Percentiles rank a stretch among this genome's conserved stretches.
Evolutionary conservation across 1,140 invertebrate species (phyloP).

Genomic region (Drosophila watanabei): DNA sequence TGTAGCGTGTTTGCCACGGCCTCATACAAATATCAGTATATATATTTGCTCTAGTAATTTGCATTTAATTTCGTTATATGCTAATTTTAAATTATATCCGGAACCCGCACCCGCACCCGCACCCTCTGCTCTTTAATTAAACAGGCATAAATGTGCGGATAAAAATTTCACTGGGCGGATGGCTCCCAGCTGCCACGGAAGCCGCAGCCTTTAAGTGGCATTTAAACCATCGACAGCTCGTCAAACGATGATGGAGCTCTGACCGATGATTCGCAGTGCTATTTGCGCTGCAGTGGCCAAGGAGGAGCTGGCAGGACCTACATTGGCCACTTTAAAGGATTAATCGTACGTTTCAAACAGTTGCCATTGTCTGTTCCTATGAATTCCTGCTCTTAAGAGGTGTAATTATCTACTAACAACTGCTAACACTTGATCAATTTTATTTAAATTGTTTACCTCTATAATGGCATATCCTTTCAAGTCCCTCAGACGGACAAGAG

Average conservation of each 20-base stretch:
- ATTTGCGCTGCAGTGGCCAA: not conserved
- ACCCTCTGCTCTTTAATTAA: conserved; percentile 55
- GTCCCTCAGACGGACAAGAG: not conserved
- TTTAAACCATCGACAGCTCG: conserved; percentile 49
- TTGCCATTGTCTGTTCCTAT: not conserved
- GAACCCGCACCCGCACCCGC: not conserved
- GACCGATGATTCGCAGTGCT: not conserved
- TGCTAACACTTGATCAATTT: not conserved
- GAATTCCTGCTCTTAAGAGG: not conserved
- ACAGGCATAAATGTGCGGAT: conserved; percentile 46
- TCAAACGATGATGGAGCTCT: conserved; percentile 28
- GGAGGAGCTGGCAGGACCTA: not conserved
- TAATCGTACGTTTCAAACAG: not conserved
- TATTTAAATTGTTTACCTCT: not conserved
- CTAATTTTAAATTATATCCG: conserved; percentile 61
- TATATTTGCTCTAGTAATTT: conserved; percentile 62
- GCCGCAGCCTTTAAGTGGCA: conserved; percentile 46
- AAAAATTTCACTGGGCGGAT: conserved; percentile 15
- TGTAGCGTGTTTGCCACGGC: conserved; percentile 38
- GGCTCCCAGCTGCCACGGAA: conserved; percentile 28
- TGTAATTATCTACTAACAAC: not conserved
- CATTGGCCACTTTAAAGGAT: not conserved
- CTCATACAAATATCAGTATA: conserved; percentile 27
- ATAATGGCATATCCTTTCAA: not conserved
- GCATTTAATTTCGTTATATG: conserved; percentile 69